Evolutionary conservation across 2,888 invertebrate species (phyloP).

Genomic region (Ryuthela nishihirai): DNA sequence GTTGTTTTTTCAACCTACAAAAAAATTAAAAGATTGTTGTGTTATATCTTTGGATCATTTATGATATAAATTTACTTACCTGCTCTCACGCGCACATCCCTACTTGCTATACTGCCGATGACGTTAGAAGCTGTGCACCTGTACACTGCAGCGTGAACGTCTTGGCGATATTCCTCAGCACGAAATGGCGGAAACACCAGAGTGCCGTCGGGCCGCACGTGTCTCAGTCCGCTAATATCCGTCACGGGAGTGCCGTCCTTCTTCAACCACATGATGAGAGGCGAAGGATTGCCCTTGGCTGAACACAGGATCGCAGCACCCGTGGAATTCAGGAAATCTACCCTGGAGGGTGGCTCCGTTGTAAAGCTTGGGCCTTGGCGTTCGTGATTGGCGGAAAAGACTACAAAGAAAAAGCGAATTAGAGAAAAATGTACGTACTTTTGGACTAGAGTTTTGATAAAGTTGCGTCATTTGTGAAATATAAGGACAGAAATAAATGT

Average conservation of each 20-base stretch:
- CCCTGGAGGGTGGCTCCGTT: slow-evolving; percentile 35
- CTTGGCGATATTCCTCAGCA: slow-evolving; percentile 87
- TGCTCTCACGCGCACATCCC: slow-evolving; percentile 90
- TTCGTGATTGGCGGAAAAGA: slow-evolving; percentile 6
- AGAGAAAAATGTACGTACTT: no score
- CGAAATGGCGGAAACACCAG: slow-evolving; percentile 91
- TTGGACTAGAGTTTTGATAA: no score
- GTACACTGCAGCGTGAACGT: slow-evolving; percentile 91
- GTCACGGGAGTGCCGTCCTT: slow-evolving; percentile 35
- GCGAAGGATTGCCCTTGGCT: slow-evolving; percentile 35
- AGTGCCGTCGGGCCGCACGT: slow-evolving; percentile 63
- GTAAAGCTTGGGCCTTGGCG: slow-evolving; percentile 35
- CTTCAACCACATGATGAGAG: slow-evolving; percentile 39
- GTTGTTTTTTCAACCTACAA: no score
- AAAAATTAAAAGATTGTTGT: no score
- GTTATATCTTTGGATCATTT: no score
- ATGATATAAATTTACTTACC: no score
- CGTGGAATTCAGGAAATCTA: slow-evolving; percentile 41
- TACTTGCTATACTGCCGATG: slow-evolving; percentile 83
- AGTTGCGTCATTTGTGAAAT: no score
- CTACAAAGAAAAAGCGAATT: slow-evolving; percentile 4
- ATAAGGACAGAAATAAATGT: no score
- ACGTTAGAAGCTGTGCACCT: slow-evolving; percentile 85
- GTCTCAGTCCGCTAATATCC: slow-evolving; percentile 38
- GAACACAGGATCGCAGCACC: slow-evolving; percentile 39